Evolutionary conservation across 2,888 invertebrate species (phyloP), one percentile per base, ranked within the genome.

Genomic region (Cephus spinipes): DNA sequence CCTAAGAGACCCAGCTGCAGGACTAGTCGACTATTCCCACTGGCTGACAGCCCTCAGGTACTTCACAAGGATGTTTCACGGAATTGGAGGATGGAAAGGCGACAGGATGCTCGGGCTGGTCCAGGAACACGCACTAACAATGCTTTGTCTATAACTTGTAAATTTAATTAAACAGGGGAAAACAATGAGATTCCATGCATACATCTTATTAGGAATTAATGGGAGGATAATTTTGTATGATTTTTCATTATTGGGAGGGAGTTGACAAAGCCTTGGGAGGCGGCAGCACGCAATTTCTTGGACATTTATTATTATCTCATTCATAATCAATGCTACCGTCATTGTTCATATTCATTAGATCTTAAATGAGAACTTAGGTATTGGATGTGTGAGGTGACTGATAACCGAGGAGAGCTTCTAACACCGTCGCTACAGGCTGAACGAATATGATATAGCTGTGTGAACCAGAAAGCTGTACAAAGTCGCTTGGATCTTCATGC

Each of bases 21-120:
- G 93, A 90, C 91, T 93, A 85, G 92, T 94, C 90, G 93, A 93
- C 90, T 94, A 94, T 92, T 93, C 93, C 88, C 92, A 93, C 88
- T 94, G 94, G 94, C 92, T 93, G 88, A 93, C 91, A 87, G 91
- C 92, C 91, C 89, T 92, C 92, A 92, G 92, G 92, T 92, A 93
- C 92, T 87, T 87, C 82, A 87, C 83, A 87, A 87, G 88, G 86
- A 88, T 88, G 87, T 87, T 85, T 85, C 88, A 88, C 87, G 81
- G 86, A 86, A 87, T 87, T 89, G 88, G 86, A 87, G 89, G 89
- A 87, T 80, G 84, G 80, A 83, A 81, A 81, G 83, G 55, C 55
- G 23, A 55, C 55, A 78, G 80, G 31, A 55, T 77, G 68, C 30
- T 79, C 69, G 77, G 34, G 74, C 75, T 77, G 77, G 78, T 77